Conservation (phyloP, 2,797 vertebrate species). For the Galaxias olidus region DNA sequence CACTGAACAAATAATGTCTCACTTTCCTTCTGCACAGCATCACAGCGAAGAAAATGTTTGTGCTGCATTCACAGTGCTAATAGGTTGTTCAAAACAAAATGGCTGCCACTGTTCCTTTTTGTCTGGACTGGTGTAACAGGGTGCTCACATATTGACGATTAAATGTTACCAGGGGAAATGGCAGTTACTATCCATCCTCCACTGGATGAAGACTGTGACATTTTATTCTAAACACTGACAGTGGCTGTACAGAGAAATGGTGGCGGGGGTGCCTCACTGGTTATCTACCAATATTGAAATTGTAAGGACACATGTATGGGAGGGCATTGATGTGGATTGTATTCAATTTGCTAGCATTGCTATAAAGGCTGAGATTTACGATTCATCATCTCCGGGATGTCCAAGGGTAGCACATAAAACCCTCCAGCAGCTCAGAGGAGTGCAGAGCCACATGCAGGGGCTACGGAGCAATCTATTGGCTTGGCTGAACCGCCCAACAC, state of each 20-base stretch:
- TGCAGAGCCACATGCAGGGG: slow-evolving; percentile 46
- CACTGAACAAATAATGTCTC: slow-evolving; percentile 30
- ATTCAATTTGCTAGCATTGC: slow-evolving; percentile 63
- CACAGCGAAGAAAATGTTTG: slow-evolving; percentile 22
- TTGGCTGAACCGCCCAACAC: slow-evolving; percentile 50
- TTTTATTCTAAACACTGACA: slow-evolving; percentile 24
- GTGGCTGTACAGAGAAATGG: slow-evolving; percentile 13
- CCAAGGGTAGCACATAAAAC: slow-evolving; percentile 75
- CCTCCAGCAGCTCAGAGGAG: slow-evolving; percentile 52
- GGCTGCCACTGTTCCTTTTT: slow-evolving; percentile 23
- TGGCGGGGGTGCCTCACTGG: slow-evolving; percentile 27
- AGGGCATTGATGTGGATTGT: slow-evolving; percentile 60
- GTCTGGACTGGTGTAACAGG: slow-evolving; percentile 15
- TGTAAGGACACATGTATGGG: slow-evolving; percentile 56
- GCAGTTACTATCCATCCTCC: slow-evolving; percentile 8
- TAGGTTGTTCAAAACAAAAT: slow-evolving; percentile 23
- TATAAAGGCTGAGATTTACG: slow-evolving; percentile 74
- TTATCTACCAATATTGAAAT: slow-evolving; percentile 61
- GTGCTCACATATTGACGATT: slow-evolving; percentile 24
- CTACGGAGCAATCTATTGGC: slow-evolving; percentile 58
- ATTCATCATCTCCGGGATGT: slow-evolving; percentile 64
- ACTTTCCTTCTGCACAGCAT: slow-evolving; percentile 25
- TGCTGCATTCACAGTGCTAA: slow-evolving; percentile 15
- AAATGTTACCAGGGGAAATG: slow-evolving; percentile 4
- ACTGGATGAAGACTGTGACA: slow-evolving; percentile 2